Conservation (phyloP, 2,797 vertebrate species). For the Parauchenoglanis ngamensis region DNA sequence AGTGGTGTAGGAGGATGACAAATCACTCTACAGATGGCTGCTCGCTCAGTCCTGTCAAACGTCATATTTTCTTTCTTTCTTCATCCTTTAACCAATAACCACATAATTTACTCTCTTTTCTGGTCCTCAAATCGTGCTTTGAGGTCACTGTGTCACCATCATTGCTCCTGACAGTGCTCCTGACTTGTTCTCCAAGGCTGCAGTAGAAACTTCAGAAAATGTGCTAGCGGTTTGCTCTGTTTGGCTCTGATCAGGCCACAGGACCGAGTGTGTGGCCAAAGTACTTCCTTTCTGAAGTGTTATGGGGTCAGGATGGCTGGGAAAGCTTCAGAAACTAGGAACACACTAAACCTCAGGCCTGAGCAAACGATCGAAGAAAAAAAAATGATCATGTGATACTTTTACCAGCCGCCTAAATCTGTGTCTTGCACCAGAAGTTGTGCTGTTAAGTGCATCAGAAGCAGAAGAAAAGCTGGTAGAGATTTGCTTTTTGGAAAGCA, state of each 20-base stretch:
- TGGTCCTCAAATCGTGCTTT: background rate
- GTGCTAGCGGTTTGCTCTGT: constrained; percentile 38
- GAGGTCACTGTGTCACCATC: constrained; percentile 14
- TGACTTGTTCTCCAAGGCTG: constrained; percentile 13
- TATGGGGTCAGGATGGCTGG: constrained; percentile 8
- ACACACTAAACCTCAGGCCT: constrained; percentile 14
- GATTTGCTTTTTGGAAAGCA: background rate
- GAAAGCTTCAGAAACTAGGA: constrained; percentile 27
- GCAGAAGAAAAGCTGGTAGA: background rate
- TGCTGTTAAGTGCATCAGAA: constrained; percentile 19
- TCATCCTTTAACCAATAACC: constrained; percentile 21
- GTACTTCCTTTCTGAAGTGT: constrained; percentile 32
- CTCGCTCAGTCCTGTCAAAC: constrained; percentile 48
- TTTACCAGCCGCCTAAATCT: constrained; percentile 11
- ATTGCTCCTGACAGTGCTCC: constrained; percentile 6
- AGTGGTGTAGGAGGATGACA: constrained; percentile 68
- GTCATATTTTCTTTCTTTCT: constrained; percentile 3
- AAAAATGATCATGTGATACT: constrained; percentile 9
- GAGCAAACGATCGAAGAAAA: background rate
- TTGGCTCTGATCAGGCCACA: constrained; percentile 32
- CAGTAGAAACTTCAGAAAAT: constrained; percentile 15
- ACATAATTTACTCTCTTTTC: background rate
- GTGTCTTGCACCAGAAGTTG: background rate
- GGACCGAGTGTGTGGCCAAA: constrained; percentile 19
- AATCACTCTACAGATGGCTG: constrained; percentile 55